Percentiles rank a stretch among this genome's conserved stretches.
These are phyloP conservation scores for Oryzias melastigma DNA, from an alignment of 2,113 vertebrate species.

Conservation along the genomic window DNA sequence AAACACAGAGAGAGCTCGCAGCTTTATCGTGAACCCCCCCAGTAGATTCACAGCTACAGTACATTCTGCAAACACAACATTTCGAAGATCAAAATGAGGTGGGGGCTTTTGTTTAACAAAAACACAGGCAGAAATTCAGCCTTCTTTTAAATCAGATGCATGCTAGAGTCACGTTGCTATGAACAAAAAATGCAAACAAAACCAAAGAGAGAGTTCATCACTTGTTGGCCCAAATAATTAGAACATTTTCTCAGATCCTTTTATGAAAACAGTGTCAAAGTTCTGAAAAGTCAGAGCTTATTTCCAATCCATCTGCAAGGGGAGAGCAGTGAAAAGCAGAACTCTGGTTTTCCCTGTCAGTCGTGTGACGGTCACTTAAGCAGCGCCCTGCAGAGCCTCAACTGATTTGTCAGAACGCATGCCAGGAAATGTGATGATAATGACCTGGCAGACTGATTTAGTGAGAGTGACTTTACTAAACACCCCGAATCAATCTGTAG, in stretches of 20 bases:
- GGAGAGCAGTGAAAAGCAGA: constrained; percentile 31
- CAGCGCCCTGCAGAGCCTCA: constrained; percentile 57
- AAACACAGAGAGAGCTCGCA: constrained; percentile 11
- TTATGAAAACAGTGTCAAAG: constrained; percentile 35
- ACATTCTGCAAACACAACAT: constrained; percentile 11
- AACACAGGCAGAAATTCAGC: constrained; percentile 11
- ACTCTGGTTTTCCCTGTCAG: constrained; percentile 41
- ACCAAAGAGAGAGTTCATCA: constrained; percentile 9
- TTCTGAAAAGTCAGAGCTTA: constrained; percentile 3
- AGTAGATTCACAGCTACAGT: constrained; percentile 3
- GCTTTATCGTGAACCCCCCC: not conserved
- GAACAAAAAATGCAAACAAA: constrained; percentile 1
- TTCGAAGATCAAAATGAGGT: constrained; percentile 31
- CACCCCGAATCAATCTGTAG: constrained; percentile 62
- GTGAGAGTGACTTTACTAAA: constrained; percentile 49
- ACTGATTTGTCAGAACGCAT: constrained; percentile 72
- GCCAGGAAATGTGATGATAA: constrained; percentile 75
- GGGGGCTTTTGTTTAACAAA: constrained; percentile 36
- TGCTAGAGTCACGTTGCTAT: constrained; percentile 38
- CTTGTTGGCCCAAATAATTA: constrained; percentile 31
- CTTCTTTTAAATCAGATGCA: constrained; percentile 40
- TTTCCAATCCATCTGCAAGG: constrained; percentile 35
- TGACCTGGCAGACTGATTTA: constrained; percentile 50
- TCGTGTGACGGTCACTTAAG: constrained; percentile 59
- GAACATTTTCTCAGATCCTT: constrained; percentile 44